Conservation (phyloP, 2,113 vertebrate genomes). For the Pandion haliaetus region DNA sequence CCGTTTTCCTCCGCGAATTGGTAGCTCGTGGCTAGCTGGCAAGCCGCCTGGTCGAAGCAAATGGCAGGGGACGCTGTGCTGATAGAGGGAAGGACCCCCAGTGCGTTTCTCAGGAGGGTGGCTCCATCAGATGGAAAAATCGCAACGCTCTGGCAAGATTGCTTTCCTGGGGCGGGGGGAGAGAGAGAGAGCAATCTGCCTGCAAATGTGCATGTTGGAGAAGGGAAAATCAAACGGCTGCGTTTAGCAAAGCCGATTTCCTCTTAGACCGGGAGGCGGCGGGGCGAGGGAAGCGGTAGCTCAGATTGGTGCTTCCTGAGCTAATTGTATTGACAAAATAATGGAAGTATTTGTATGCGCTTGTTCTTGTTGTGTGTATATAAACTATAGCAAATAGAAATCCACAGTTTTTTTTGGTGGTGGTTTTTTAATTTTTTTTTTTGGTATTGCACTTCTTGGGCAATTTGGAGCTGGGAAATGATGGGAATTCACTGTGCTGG, state of each 20-base stretch:
- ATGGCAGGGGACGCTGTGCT: background rate
- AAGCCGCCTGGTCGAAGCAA: background rate
- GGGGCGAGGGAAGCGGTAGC: background rate
- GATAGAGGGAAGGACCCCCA: background rate
- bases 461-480: background rate
- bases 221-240: background rate
- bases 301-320: conserved; percentile 54
- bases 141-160: background rate
- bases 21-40: background rate
- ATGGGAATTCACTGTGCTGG: background rate
- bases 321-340: conserved; percentile 70
- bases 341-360: conserved; percentile 53
- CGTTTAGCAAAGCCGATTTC: conserved; percentile 55
- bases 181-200: background rate
- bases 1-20: background rate
- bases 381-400: conserved; percentile 17
- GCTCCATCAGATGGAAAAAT: background rate
- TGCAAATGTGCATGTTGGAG: conserved; percentile 26
- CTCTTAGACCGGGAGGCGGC: background rate
- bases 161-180: background rate
- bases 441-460: background rate
- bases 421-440: background rate
- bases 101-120: background rate
- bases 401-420: background rate
- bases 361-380: conserved; percentile 6